Evolutionary conservation across 2,113 vertebrate genomes (phyloP).

Genomic region (Brachypodius melanocephalos): DNA sequence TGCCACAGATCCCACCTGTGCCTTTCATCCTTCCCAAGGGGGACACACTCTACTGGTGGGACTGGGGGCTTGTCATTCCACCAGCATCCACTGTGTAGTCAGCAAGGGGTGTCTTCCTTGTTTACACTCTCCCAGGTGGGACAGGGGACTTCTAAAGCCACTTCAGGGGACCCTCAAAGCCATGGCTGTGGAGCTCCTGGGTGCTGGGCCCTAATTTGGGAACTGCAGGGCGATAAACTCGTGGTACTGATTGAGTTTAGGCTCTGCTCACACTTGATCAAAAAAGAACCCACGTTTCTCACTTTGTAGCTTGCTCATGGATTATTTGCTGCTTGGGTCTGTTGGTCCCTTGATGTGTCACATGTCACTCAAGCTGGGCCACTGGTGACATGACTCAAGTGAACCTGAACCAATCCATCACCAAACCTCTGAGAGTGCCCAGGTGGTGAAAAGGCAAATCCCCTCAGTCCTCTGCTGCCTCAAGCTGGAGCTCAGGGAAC

Average conservation of each 20-base stretch:
- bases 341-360: not conserved
- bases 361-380: not conserved
- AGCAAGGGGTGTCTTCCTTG: not conserved
- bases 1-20: not conserved
- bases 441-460: not conserved
- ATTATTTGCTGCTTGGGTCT: not conserved
- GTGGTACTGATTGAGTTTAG: not conserved
- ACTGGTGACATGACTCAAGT: not conserved
- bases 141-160: not conserved
- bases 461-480: not conserved
- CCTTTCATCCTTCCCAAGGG: not conserved
- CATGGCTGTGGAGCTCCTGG: not conserved
- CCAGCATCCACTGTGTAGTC: not conserved
- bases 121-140: not conserved
- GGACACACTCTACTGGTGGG: not conserved
- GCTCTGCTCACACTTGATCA: not conserved
- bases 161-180: not conserved
- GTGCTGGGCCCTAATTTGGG: not conserved
- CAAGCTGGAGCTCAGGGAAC: not conserved
- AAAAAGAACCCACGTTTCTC: not conserved
- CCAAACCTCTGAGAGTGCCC: not conserved
- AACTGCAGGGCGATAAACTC: not conserved
- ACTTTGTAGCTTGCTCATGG: not conserved
- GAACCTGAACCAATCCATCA: not conserved
- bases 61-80: not conserved